These are phyloP conservation scores for Atractosteus spatula DNA, from an alignment of 2,113 vertebrate species.

Conservation along the genomic window DNA sequence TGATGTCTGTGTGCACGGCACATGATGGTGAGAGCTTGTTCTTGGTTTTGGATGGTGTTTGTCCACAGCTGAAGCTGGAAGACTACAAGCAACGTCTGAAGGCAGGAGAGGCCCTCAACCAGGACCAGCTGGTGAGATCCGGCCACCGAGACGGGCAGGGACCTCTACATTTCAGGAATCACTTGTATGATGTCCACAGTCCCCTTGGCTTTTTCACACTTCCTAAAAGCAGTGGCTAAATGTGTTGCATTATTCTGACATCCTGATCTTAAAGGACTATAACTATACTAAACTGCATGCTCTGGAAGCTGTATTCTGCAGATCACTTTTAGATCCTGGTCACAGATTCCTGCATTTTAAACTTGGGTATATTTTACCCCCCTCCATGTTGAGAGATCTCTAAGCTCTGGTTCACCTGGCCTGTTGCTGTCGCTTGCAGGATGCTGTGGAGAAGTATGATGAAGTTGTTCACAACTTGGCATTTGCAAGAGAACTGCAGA, in stretches of 20 bases:
- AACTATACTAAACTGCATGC: too few species aligned
- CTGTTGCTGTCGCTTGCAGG: constrained; percentile 54
- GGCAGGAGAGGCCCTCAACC: constrained; percentile 71
- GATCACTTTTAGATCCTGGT: too few species aligned
- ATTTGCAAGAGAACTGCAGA: constrained; percentile 91
- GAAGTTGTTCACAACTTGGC: constrained; percentile 88
- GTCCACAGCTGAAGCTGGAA: constrained; percentile 75
- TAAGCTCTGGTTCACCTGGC: not conserved
- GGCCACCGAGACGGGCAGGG: not conserved
- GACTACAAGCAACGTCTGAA: constrained; percentile 76
- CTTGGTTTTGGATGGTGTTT: not conserved
- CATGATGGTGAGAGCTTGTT: not conserved
- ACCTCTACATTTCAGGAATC: not conserved
- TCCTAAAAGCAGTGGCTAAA: too few species aligned
- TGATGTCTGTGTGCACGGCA: not conserved
- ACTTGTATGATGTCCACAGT: too few species aligned
- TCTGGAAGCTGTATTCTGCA: too few species aligned
- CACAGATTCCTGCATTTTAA: too few species aligned
- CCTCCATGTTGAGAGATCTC: too few species aligned
- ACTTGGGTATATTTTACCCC: too few species aligned
- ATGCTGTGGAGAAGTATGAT: constrained; percentile 86
- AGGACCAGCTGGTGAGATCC: constrained; percentile 74
- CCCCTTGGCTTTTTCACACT: too few species aligned
- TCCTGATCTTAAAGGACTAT: too few species aligned
- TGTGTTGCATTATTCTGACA: too few species aligned